A percentile compares a stretch with the other conserved stretches of the same genome.
phyloP scores from a whole-genome alignment of 2,888 invertebrate genomes.

The Cerastis rubricosa region DNA sequence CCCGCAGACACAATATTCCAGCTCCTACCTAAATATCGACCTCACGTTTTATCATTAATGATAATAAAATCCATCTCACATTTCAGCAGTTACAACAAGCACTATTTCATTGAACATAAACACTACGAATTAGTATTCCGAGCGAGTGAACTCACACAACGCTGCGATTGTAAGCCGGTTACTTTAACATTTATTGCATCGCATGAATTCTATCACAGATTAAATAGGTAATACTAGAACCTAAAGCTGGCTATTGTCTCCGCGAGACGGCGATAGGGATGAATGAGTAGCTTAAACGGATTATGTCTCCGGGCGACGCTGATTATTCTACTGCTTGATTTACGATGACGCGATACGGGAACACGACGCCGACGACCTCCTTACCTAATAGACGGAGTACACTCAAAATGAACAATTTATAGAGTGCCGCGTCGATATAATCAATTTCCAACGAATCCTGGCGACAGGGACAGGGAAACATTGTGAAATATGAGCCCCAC shows the following conservation, averaged over 20 bases:
- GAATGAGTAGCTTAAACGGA: constrained; percentile 87
- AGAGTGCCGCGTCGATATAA: constrained; percentile 82
- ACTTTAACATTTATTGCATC: constrained; percentile 79
- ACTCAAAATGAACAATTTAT: constrained; percentile 86
- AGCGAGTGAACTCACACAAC: constrained; percentile 80
- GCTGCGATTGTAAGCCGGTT: constrained; percentile 78
- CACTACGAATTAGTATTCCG: constrained; percentile 71
- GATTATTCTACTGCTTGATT: constrained; percentile 89
- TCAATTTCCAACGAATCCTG: constrained; percentile 76
- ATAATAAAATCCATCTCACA: constrained; percentile 64
- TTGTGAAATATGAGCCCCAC: constrained; percentile 84
- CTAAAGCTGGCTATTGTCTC: constrained; percentile 83
- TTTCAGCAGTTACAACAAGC: constrained; percentile 59
- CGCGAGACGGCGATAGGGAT: constrained; percentile 85
- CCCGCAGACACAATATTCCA: constrained; percentile 77
- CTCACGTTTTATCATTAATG: constrained; percentile 61
- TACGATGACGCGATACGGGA: constrained; percentile 87
- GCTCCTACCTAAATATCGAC: constrained; percentile 62
- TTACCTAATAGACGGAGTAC: constrained; percentile 81
- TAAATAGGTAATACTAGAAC: constrained; percentile 71
- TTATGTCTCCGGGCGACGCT: constrained; percentile 84
- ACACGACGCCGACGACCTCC: constrained; percentile 79
- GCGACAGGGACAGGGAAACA: constrained; percentile 72
- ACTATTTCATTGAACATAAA: constrained; percentile 61
- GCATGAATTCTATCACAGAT: constrained; percentile 75